phyloP scores from a whole-genome alignment of 2,888 invertebrate genomes.

The Agrotis puta region DNA sequence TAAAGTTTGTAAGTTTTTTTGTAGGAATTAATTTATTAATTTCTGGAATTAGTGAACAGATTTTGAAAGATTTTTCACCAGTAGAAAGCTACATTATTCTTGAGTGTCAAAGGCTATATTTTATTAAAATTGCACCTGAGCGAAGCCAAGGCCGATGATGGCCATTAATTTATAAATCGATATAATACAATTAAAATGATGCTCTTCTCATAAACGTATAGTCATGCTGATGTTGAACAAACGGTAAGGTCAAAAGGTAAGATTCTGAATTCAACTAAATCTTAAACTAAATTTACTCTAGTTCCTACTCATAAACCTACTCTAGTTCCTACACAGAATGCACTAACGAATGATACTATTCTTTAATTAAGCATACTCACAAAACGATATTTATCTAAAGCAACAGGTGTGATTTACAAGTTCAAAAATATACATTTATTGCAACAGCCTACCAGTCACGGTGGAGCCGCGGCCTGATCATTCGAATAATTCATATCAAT shows the following conservation, averaged over 20 bases:
- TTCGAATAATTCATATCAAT: constrained; percentile 33
- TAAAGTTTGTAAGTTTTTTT: too few relatives aligned
- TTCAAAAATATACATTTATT: constrained; percentile 31
- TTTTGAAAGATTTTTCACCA: too few relatives aligned
- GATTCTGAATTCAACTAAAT: constrained; percentile 29
- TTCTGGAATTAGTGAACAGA: too few relatives aligned
- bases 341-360: constrained; percentile 35
- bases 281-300: constrained; percentile 26
- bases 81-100: too few relatives aligned
- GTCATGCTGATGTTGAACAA: neutral
- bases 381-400: constrained; percentile 20
- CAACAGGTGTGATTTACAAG: constrained; percentile 11
- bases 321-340: constrained; percentile 32
- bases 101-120: too few relatives aligned
- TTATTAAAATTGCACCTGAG: too few relatives aligned
- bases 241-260: neutral
- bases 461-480: constrained; percentile 73
- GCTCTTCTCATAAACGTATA: neutral
- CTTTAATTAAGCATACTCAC: too few relatives aligned
- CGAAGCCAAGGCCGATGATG: too few relatives aligned
- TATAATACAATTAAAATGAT: too few relatives aligned
- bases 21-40: too few relatives aligned
- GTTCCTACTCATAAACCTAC: constrained; percentile 20
- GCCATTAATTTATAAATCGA: neutral
- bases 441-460: constrained; percentile 70